phyloP scores from a whole-genome alignment of 53 echinoderm and acorn worm species.

The Holothuria leucospilota region DNA sequence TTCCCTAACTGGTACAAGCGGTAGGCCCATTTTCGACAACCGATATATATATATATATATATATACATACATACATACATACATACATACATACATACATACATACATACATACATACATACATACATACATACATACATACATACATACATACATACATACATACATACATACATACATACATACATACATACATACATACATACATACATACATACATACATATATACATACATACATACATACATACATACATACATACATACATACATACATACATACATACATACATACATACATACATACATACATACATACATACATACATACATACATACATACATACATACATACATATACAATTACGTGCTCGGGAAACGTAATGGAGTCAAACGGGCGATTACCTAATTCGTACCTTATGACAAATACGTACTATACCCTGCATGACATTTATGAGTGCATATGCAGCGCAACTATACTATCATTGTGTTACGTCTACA shows the following conservation, averaged over 20 bases:
- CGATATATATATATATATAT: too few species aligned
- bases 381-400: too few species aligned
- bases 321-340: slow-evolving; percentile 4
- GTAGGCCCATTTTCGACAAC: too few species aligned
- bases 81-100: too few species aligned
- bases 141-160: slow-evolving; percentile 50
- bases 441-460: too few species aligned
- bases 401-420: too few species aligned
- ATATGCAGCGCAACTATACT: too few species aligned
- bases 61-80: too few species aligned
- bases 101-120: slow-evolving; percentile 41
- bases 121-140: slow-evolving; percentile 40
- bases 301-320: slow-evolving; percentile 35
- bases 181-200: neutral
- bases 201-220: too few species aligned
- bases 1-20: too few species aligned
- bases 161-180: slow-evolving; percentile 43
- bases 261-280: slow-evolving; percentile 45
- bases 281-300: slow-evolving; percentile 48
- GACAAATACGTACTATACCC: too few species aligned
- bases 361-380: too few species aligned
- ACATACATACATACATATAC: neutral
- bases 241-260: slow-evolving; percentile 40
- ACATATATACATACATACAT: neutral
- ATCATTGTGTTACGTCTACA: neutral